Evolutionary conservation across 2,797 vertebrate genomes (phyloP), one percentile per base, ranked within the genome.

Genomic region (Molossus molossus): DNA sequence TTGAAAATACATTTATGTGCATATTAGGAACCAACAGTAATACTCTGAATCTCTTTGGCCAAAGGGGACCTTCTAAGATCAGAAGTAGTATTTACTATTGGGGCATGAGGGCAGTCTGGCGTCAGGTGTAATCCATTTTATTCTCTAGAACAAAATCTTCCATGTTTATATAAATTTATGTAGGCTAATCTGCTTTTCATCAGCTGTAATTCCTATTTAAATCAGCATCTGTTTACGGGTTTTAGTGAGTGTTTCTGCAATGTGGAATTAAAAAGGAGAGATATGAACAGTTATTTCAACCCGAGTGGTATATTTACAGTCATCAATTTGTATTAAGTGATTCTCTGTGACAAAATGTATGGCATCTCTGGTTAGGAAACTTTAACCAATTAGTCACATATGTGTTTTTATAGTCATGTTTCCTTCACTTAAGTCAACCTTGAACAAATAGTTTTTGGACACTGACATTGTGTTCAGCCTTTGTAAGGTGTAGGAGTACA

Each of bases 61-160:
- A 37, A 77, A 69, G 79, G 58, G 9, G 8, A 72, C 2, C 18
- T 58, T 77, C 58, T 69, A 79, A 90, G 33, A 50, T 87, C 9
- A 79, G 50, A 72, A 67, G 23, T 48, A 87, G 23, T 79, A 90
- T 77, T 90, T 50, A 73, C 29, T 60, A 2, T 64, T 94, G 21
- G 18, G 23, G 3, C 3, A 14, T 45, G 3, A 48, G 6, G 27
- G 50, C 15, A 79, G 15, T 25, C 10, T 70, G 70, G 1, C 48
- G 23, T 37, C 48, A 91, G 9, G 55, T 77, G 18, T 29, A 50
- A 25, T n/a, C 90, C 18, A 40, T 65, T 91, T 82, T 80, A 53
- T 85, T 94, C 55, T 86, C n/a, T 94, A 29, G 21, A 75, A 87
- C 8, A 72, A 45, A 79, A 82, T 33, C 27, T 29, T 60, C 45